Conservation (phyloP, 1,140 invertebrate species). For the Hylaeus anthracinus region DNA sequence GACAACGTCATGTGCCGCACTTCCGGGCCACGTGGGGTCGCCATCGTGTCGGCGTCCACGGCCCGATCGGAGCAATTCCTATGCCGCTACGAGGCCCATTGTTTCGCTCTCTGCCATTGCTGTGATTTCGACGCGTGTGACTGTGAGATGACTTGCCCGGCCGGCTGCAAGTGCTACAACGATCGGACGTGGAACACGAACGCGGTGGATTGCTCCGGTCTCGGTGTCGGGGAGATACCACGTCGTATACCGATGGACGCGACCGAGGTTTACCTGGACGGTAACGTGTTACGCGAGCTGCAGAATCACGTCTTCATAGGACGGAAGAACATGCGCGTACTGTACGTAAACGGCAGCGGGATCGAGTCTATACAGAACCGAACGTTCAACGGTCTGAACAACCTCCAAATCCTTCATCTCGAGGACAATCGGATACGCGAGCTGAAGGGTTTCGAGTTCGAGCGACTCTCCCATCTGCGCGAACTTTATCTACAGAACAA, state of each 20-base stretch:
- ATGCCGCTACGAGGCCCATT: conserved; percentile 95
- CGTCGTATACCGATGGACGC: conserved; percentile 95
- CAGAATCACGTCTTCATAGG: conserved; percentile 96
- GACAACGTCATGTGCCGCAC: conserved; percentile 92
- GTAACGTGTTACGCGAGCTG: conserved; percentile 91
- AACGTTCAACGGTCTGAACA: conserved; percentile 93
- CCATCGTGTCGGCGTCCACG: conserved; percentile 85
- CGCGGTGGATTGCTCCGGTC: conserved; percentile 93
- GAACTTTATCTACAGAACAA: conserved; percentile 95
- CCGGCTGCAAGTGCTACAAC: conserved; percentile 95
- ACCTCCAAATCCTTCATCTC: conserved; percentile 90
- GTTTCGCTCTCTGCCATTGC: conserved; percentile 95
- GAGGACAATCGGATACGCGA: conserved; percentile 91
- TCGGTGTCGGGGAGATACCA: conserved; percentile 88
- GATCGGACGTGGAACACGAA: conserved; percentile 96
- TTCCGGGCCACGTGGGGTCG: conserved; percentile 87
- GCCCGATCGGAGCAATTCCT: conserved; percentile 90
- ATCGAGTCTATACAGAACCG: conserved; percentile 94
- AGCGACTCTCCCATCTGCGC: conserved; percentile 88
- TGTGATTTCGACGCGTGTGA: conserved; percentile 97
- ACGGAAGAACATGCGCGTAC: conserved; percentile 91
- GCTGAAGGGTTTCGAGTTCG: conserved; percentile 94
- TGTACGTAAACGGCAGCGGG: conserved; percentile 92
- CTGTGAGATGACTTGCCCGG: conserved; percentile 96
- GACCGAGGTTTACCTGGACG: conserved; percentile 94